These are phyloP conservation scores for Macrotis lagotis DNA, from an alignment of 2,113 vertebrate species.

Conservation along the genomic window DNA sequence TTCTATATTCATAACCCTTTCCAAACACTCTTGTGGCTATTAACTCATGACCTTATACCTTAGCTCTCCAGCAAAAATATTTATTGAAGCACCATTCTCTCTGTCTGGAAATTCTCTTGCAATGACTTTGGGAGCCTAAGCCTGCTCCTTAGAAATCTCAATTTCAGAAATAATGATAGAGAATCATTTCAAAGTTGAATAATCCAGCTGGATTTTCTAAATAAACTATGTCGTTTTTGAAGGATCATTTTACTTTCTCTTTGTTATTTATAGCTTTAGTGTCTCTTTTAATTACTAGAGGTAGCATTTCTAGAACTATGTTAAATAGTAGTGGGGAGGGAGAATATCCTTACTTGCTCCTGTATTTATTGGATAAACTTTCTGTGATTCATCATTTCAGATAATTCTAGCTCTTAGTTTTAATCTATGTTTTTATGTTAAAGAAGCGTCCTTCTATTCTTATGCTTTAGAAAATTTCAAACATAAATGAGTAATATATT, in stretches of 20 bases:
- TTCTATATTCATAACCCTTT: not conserved
- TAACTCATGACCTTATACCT: not conserved
- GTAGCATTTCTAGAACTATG: too few species aligned
- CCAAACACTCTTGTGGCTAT: not conserved
- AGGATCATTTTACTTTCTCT: too few species aligned
- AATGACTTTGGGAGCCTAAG: not conserved
- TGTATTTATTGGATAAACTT: too few species aligned
- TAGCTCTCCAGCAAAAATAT: not conserved
- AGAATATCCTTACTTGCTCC: too few species aligned
- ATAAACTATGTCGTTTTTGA: too few species aligned
- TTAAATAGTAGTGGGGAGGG: too few species aligned
- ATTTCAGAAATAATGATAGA: slow-evolving; percentile 16
- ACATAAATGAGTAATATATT: not conserved
- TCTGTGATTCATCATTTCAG: too few species aligned
- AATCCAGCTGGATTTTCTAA: not conserved
- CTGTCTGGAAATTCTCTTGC: not conserved
- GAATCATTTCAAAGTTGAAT: slow-evolving; percentile 16
- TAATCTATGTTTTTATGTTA: not conserved
- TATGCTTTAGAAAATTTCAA: not conserved
- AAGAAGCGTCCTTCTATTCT: not conserved
- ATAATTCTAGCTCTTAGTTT: too few species aligned
- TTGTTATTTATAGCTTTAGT: too few species aligned
- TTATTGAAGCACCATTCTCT: accelerated
- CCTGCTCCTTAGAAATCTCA: not conserved
- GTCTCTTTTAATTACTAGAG: too few species aligned